Evolutionary conservation across 2,888 invertebrate species (phyloP).

Genomic region (Abrostola triplasia): DNA sequence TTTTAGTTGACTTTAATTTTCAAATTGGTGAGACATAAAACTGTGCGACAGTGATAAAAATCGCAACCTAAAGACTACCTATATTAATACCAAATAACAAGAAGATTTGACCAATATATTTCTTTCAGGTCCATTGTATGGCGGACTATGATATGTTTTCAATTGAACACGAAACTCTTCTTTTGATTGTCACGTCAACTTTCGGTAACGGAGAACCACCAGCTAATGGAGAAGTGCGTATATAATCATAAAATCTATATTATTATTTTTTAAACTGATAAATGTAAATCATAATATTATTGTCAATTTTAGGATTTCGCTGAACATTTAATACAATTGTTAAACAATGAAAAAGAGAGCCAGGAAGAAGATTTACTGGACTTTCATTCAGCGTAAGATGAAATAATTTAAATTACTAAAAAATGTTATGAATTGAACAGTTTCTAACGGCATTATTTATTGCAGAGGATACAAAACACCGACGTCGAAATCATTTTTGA

Average conservation of each 20-base stretch:
- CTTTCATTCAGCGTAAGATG: slow-evolving; percentile 28
- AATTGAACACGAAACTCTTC: slow-evolving; percentile 97
- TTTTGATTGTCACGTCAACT: slow-evolving; percentile 97
- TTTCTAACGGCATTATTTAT: slow-evolving; percentile 21
- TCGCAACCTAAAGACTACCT: no score
- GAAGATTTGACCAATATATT: not conserved
- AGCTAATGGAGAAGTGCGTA: slow-evolving; percentile 96
- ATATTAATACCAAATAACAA: no score
- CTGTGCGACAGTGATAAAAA: no score
- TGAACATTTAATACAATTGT: slow-evolving; percentile 78
- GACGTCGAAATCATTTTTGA: slow-evolving; percentile 95
- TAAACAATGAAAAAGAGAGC: slow-evolving; percentile 74
- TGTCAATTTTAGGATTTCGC: slow-evolving; percentile 73
- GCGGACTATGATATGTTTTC: slow-evolving; percentile 97
- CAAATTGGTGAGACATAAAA: no score
- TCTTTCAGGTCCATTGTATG: slow-evolving; percentile 94
- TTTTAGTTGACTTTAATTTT: no score
- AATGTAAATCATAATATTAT: not conserved
- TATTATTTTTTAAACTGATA: not conserved
- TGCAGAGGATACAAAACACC: slow-evolving; percentile 90
- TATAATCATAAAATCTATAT: not conserved
- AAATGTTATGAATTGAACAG: not conserved
- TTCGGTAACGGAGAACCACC: slow-evolving; percentile 99
- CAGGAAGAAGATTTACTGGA: slow-evolving; percentile 61
- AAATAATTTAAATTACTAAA: not conserved